Base-by-base conservation (phyloP, 2,888 invertebrate species). In the Andricus curvator region DNA sequence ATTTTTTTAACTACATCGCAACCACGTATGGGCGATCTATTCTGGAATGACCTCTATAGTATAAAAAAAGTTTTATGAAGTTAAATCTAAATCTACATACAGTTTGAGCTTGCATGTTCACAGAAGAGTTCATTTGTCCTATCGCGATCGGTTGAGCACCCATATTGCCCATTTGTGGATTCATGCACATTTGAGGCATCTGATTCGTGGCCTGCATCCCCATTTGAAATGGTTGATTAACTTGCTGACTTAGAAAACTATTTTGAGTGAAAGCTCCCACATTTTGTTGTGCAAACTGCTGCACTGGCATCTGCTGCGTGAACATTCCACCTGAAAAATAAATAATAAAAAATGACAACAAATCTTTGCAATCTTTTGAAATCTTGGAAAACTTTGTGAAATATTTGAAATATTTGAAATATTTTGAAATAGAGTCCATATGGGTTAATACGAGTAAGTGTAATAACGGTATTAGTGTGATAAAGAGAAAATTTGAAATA, bases 81-180 rank as follows among this genome's bases (percentile, higher is more conserved):
- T 82, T 44, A 77, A 81, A 84, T 78, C 83, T 79, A 15, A 74
- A 20, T 60, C 11, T n/a, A 62, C 68, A 70, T 83, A 92, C 92
- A 91, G 90, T 91, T 89, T 90, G 90, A 80, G 88, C 86, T 78
- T 89, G 90, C 87, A 92, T 88, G 33, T 88, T 70, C 82, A 91
- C 86, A 17, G 87, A 83, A 76, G 86, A 41, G 83, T 86, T 90
- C 33, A 89, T 84, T 82, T 87, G 87, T 33, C 88, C 84, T 86
- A 90, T 82, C 4, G 56, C 37, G 6, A 74, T 74, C 4, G 29
- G 56, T 37, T 56, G 82, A 51, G 84, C 76, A 79, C 87, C 87
- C 51, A 56, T 74, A 33, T n/a, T 37, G 37, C 80, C 80, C 78
- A 84, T 79, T 81, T 88, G 85, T 62, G 88, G 84, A 85, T 88